Conservation (phyloP, 2,113 vertebrate genomes). For the Gallinago jamesoni region DNA sequence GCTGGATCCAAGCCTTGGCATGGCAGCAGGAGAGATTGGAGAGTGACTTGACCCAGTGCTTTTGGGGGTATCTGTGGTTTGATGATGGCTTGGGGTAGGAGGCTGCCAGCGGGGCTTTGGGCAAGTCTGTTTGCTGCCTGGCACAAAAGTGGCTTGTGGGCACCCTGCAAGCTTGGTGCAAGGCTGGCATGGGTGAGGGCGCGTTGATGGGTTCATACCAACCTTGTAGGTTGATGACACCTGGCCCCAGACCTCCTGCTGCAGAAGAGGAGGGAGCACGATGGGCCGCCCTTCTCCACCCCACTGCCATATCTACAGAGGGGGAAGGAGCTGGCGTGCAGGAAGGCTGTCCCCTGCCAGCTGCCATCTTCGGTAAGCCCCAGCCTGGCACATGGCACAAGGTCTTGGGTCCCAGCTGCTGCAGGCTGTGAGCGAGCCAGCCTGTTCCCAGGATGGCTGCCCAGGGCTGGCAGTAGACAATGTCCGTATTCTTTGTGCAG, state of each 20-base stretch:
- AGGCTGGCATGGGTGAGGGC: not conserved
- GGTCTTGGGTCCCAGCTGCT: not conserved
- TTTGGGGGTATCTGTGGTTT: not conserved
- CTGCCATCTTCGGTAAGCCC: not conserved
- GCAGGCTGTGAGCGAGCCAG: not conserved
- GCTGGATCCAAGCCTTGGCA: accelerated
- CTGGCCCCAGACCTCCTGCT: not conserved
- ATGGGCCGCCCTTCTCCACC: not conserved
- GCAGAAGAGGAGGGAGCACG: not conserved
- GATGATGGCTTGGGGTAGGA: not conserved
- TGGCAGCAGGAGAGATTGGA: not conserved
- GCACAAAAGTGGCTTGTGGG: not conserved
- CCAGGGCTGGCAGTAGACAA: not conserved
- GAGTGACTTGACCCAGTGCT: not conserved
- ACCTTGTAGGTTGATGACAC: not conserved
- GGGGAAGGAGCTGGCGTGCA: not conserved
- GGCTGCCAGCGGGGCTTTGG: not conserved
- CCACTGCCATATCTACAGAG: accelerated
- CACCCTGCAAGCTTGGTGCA: not conserved
- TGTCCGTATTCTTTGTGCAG: not conserved
- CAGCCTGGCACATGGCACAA: not conserved
- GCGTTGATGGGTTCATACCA: not conserved
- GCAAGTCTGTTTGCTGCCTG: not conserved
- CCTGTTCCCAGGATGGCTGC: not conserved
- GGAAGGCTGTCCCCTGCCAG: not conserved